A percentile compares a stretch with the other conserved stretches of the same genome.
These are phyloP conservation scores for Denticeps clupeoides DNA, from an alignment of 2,797 vertebrate genomes.

Conservation along the genomic window DNA sequence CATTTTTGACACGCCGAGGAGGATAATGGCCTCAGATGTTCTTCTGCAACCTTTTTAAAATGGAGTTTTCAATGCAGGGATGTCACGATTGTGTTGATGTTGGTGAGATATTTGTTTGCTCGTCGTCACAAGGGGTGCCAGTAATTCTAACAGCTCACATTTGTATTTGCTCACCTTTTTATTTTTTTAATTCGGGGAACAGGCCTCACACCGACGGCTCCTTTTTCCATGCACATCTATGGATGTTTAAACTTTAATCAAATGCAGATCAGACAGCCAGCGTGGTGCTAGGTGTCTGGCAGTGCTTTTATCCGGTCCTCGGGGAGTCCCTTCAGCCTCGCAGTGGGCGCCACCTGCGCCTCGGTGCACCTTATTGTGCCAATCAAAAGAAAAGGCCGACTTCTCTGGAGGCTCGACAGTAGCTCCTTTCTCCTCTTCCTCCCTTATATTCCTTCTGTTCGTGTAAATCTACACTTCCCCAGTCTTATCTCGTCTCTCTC, in stretches of 20 bases:
- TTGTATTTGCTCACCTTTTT: too few relatives aligned
- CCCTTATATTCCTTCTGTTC: conserved; percentile 24
- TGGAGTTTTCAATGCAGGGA: too few relatives aligned
- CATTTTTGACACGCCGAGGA: too few relatives aligned
- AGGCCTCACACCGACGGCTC: too few relatives aligned
- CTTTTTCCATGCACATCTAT: conserved; percentile 19
- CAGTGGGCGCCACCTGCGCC: conserved; percentile 44
- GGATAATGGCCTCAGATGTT: too few relatives aligned
- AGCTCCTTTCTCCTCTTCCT: conserved; percentile 26
- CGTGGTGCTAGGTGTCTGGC: conserved; percentile 40
- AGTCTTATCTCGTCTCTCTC: not conserved
- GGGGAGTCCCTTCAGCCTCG: conserved; percentile 41
- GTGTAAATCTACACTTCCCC: conserved; percentile 17
- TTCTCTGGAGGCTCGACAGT: conserved; percentile 24
- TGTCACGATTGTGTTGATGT: too few relatives aligned
- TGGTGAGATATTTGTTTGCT: too few relatives aligned
- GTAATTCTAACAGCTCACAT: too few relatives aligned
- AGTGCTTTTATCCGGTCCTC: conserved; percentile 38
- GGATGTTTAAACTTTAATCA: conserved; percentile 53
- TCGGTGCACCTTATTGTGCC: conserved; percentile 42
- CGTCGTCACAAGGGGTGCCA: too few relatives aligned
- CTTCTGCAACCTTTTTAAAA: too few relatives aligned
- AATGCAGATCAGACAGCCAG: conserved; percentile 36
- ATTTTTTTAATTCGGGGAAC: too few relatives aligned
- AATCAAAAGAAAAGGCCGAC: conserved; percentile 45